Conservation (phyloP, 2,797 vertebrate species). For the Petrocephalus schoutedeni region DNA sequence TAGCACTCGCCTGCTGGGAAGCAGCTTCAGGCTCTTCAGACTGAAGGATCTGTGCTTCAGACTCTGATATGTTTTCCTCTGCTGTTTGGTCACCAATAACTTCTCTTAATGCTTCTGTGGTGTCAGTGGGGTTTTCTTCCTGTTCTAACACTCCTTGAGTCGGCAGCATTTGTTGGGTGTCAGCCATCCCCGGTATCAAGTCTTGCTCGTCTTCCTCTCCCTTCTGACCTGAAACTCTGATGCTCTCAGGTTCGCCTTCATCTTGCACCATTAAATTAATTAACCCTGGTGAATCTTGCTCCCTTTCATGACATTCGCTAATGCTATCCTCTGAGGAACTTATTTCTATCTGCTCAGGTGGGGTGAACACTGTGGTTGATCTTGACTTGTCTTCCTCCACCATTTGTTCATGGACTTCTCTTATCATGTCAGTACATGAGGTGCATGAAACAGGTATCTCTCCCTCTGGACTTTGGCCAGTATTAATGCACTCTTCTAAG, state of each 20-base stretch:
- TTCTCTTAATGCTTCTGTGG: not conserved
- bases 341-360: not conserved
- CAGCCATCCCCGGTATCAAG: not conserved
- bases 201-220: not conserved
- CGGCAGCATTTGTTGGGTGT: not conserved
- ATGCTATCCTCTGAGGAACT: not conserved
- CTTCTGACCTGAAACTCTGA: not conserved
- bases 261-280: not conserved
- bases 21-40: not conserved
- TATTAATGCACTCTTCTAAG: not conserved
- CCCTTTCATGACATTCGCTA: not conserved
- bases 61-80: not conserved
- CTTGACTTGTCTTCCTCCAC: not conserved
- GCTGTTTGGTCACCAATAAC: not conserved
- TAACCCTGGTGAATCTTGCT: not conserved
- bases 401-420: not conserved
- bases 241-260: not conserved
- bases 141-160: not conserved
- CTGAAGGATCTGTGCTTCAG: not conserved
- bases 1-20: not conserved
- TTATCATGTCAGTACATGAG: not conserved
- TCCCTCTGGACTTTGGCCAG: not conserved
- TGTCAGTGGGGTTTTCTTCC: not conserved
- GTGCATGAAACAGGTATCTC: not conserved
- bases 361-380: not conserved